Base-by-base conservation (phyloP, 2,797 vertebrate species). In the Propithecus perrieri region DNA sequence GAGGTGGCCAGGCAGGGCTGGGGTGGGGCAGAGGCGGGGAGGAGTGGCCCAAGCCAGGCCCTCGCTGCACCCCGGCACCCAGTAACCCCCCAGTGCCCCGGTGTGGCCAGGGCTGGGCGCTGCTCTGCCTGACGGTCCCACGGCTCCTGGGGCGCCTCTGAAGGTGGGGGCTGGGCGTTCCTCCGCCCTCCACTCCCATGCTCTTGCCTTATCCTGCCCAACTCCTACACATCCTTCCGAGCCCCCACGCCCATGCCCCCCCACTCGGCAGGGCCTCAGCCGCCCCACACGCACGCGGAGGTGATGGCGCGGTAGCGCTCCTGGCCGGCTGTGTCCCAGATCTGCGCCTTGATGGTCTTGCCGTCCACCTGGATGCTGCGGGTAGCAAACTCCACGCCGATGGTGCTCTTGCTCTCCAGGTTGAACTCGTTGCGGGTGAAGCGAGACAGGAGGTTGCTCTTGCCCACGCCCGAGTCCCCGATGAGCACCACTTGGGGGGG, bases 311-410 rank as follows among this genome's bases (percentile, higher is more conserved):
- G 99, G 99, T 99, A 99, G 96, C 99, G 99, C 96, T 99, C 99
- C 98, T 99, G 99, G 43, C 99, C 99, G 0, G 99, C 99, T 0
- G 99, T 99, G 95, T 99, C 99, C 99, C 99, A 99, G 98, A 99
- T 99, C 99, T 99, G 99, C 0, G 99, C 99, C 98, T 99, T 99
- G 98, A 99, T 99, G 79, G 99, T 99, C 99, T 99, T 99, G 96
- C 99, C 99, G 8, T 99, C 99, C 98, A 99, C 99, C 98, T 99
- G 99, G 98, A 99, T 99, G 98, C 99, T 99, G 96, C 99, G 99
- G 7, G 99, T 99, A 96, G 99, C 99, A 6, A 99, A 99, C 98
- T 99, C 99, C 98, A 99, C 99, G 1, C 99, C 99, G 9, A 99
- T 99, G 96, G 99, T 99, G 98, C 99, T 99, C 98, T 99, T 99